Conservation (phyloP, 2,888 invertebrate species). For the Theretra japonica region DNA sequence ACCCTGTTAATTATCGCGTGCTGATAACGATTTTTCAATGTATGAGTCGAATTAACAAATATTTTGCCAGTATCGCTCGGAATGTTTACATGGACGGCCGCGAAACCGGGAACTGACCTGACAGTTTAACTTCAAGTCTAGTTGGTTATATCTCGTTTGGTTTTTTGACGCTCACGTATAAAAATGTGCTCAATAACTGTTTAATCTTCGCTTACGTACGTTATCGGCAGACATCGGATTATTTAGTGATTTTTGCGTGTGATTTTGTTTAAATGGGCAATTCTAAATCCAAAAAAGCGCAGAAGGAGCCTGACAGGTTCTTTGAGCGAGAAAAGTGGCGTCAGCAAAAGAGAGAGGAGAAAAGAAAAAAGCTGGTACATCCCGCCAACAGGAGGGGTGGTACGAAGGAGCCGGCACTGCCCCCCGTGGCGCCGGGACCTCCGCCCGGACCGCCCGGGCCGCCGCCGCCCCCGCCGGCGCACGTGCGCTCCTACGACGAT, state of each 20-base stretch:
- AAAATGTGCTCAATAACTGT: constrained; percentile 43
- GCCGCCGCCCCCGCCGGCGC: constrained; percentile 60
- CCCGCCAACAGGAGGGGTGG: constrained; percentile 59
- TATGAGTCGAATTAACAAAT: constrained; percentile 54
- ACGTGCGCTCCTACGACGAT: constrained; percentile 77
- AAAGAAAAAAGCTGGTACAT: constrained; percentile 60
- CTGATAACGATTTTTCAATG: constrained; percentile 64
- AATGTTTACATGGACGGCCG: constrained; percentile 48
- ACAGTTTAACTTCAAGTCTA: not conserved
- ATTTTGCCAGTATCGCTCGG: constrained; percentile 60
- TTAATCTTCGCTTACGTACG: constrained; percentile 10
- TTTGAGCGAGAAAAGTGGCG: constrained; percentile 73
- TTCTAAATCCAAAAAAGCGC: constrained; percentile 68
- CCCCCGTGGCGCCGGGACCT: constrained; percentile 47
- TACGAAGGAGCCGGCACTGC: constrained; percentile 57
- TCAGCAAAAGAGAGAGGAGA: constrained; percentile 67
- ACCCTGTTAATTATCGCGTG: constrained; percentile 60
- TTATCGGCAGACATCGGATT: not conserved
- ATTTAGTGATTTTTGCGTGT: constrained; percentile 27
- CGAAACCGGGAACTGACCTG: constrained; percentile 28
- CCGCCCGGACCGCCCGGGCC: constrained; percentile 45
- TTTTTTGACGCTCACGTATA: constrained; percentile 19
- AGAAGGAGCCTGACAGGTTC: constrained; percentile 73
- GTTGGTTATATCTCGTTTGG: not conserved
- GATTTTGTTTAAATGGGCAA: constrained; percentile 68